Conservation (phyloP, 2,797 vertebrate genomes). For the Menidia menidia region DNA sequence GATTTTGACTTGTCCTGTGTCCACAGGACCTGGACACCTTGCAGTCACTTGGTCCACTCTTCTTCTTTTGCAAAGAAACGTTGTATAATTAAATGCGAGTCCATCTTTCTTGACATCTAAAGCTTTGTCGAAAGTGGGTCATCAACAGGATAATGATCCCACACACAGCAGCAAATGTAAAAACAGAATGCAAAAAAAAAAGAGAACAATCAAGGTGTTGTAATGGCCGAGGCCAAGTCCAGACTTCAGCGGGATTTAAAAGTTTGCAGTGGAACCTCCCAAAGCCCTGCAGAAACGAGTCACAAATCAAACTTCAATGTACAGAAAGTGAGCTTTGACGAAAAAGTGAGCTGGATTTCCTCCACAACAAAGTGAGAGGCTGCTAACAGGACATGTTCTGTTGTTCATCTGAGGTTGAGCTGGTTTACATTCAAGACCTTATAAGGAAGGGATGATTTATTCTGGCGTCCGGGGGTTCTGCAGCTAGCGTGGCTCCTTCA, state of each 20-base stretch:
- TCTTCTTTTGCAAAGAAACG: background rate
- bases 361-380: background rate
- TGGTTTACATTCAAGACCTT: background rate
- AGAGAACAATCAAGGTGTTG: background rate
- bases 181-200: background rate
- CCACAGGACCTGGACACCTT: background rate
- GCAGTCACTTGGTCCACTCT: background rate
- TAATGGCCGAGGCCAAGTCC: background rate
- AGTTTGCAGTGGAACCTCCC: background rate
- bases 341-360: background rate
- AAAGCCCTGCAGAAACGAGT: background rate
- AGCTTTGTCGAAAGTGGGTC: background rate
- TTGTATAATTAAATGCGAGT: background rate
- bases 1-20: too few relatives aligned
- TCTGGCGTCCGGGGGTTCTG: constrained; percentile 5
- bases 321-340: background rate
- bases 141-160: background rate
- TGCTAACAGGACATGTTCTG: background rate
- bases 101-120: background rate
- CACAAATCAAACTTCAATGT: background rate
- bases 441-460: too few relatives aligned
- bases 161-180: background rate
- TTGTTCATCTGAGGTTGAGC: background rate
- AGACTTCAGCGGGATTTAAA: background rate
- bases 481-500: constrained; percentile 27